Percentiles rank a stretch among this genome's conserved stretches.
Conservation (phyloP, 2,113 vertebrate species). For the Cephalopterus ornatus region DNA sequence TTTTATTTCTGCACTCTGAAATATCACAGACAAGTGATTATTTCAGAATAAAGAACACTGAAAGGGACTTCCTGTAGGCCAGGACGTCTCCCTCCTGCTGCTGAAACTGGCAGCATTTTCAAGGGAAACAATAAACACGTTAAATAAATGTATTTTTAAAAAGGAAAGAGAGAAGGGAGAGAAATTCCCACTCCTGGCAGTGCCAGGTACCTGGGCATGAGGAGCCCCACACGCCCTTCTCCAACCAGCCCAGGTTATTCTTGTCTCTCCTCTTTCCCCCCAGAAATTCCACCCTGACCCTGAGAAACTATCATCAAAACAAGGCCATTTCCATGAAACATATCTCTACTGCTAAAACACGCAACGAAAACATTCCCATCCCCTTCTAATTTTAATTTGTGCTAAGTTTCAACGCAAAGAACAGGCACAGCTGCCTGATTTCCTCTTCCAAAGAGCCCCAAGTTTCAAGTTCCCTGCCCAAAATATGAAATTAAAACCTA, state of each 20-base stretch:
- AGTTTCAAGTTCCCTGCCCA: neutral
- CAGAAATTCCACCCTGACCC: conserved; percentile 13
- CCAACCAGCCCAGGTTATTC: neutral
- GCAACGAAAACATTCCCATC: conserved; percentile 46
- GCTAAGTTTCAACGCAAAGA: neutral
- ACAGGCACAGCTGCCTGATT: neutral
- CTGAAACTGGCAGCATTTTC: neutral
- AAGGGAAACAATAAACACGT: fast-evolving
- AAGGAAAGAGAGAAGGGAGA: neutral
- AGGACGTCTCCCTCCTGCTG: neutral
- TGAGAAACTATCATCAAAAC: conserved; percentile 27
- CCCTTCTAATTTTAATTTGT: conserved; percentile 45
- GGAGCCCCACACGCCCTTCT: neutral
- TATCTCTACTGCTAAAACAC: conserved; percentile 9
- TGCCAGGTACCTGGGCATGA: neutral
- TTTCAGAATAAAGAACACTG: neutral
- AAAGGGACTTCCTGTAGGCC: neutral
- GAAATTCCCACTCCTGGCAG: neutral
- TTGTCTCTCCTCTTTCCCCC: neutral
- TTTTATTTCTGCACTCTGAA: neutral
- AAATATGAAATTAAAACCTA: neutral
- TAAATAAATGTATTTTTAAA: neutral
- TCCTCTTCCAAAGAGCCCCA: neutral
- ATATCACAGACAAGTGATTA: fast-evolving
- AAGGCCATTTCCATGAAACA: conserved; percentile 4